These are phyloP conservation scores for Phoxinus dragarum DNA, from an alignment of 2,797 vertebrate species.

Conservation along the genomic window DNA sequence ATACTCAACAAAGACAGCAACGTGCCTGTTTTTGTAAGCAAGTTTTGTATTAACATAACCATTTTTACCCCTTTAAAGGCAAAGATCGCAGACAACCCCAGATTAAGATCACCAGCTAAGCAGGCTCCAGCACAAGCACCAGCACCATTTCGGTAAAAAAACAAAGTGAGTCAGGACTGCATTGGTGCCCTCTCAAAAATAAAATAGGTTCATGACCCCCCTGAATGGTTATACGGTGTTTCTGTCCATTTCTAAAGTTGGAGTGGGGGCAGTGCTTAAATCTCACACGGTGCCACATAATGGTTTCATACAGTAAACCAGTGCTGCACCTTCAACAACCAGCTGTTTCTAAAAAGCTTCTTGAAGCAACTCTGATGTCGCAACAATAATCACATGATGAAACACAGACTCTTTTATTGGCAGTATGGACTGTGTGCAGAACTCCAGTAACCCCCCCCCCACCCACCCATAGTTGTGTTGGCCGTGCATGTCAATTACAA, in stretches of 20 bases:
- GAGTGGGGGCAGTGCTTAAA: background rate
- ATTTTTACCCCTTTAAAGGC: no score
- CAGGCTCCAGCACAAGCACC: no score
- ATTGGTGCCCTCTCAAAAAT: background rate
- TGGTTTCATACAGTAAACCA: background rate
- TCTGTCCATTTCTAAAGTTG: background rate
- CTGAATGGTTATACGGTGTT: background rate
- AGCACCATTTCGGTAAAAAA: no score
- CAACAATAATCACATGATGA: slow-evolving; percentile 73
- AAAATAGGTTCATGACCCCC: background rate
- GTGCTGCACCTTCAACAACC: background rate
- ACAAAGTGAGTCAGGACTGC: background rate
- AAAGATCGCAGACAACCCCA: no score
- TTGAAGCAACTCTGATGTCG: slow-evolving; percentile 66
- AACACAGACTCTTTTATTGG: slow-evolving; percentile 65
- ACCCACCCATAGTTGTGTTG: background rate
- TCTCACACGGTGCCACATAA: background rate
- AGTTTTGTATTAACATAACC: background rate
- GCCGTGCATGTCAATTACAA: background rate
- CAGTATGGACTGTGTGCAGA: slow-evolving; percentile 57
- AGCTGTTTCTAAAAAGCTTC: background rate
- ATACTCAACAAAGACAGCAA: background rate
- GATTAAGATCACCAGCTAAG: no score
- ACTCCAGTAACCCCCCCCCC: no score
- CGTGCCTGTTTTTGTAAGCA: background rate